Base-by-base conservation (phyloP, 1,140 invertebrate species). In the Trigoniulus corallinus region DNA sequence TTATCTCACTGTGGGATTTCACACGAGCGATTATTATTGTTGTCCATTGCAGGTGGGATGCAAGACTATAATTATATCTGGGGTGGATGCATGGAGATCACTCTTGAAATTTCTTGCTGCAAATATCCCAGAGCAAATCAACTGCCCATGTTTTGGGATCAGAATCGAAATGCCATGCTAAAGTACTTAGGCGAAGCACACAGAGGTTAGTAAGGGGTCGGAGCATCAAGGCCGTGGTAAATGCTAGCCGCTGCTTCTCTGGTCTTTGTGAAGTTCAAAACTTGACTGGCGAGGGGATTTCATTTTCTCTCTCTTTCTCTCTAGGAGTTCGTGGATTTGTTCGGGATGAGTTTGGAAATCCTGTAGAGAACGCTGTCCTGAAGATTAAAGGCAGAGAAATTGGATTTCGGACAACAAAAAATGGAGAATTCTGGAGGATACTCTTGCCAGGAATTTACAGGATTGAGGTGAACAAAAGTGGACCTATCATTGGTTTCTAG, bases 31-130 rank as follows among this genome's bases (percentile, higher is more conserved):
- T 34, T 34, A 7, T 34, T 34, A 7, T 34, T 7, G 15, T 34
- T 34, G 7, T 34, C 15, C 15, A 7, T 7, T 7, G 15, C 53
- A 72, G 69, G 68, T 21, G 76, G 75, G 56, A 89, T 91, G 85
- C 93, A 98, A 72, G 95, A 98, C 65, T 98, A 88, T 69, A 98
- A 98, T 67, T 98, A 98, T 64, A 76, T 97, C 13, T 88, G 87
- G 79, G 91, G 89, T 60, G 94, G 93, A 44, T 95, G 91, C 64
- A 96, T 98, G 86, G 95, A 98, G 72, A 80, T 98, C 18, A 98
- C 95, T 0, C 68, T 98, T 34, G 95, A 98, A 66, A 76, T 98
- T 44, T 93, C 91, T 0, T 98, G 95, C 69, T 92, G 87, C 68
- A 98, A 98, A 71, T 96, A 84, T 68, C 94, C 94, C 0, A 77